phyloP scores from a whole-genome alignment of 2,797 vertebrate species.

The Scyliorhinus canicula region DNA sequence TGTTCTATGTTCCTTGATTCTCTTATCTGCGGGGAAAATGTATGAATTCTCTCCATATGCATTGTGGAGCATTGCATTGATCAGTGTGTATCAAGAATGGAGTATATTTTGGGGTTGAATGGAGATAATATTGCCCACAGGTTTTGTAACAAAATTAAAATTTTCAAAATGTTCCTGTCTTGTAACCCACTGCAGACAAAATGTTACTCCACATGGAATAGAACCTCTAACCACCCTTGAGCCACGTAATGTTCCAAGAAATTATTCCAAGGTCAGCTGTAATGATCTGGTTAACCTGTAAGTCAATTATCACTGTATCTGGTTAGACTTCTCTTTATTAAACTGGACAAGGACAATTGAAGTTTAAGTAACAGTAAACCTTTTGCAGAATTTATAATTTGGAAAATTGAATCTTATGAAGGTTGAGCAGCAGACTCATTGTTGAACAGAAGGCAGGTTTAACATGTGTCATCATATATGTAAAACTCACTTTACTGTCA shows the following conservation, averaged over 20 bases:
- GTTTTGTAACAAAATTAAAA: neutral
- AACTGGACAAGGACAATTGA: neutral
- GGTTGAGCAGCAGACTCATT: neutral
- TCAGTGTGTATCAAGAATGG: neutral
- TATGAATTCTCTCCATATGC: neutral
- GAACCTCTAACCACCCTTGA: neutral
- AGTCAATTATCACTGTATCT: neutral
- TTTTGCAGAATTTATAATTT: neutral
- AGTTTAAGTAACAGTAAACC: neutral
- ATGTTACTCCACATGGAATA: neutral
- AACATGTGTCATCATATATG: neutral
- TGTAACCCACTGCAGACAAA: neutral
- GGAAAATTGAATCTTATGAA: neutral
- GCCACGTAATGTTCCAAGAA: neutral
- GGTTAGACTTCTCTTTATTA: slow-evolving; percentile 13
- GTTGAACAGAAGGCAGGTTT: neutral
- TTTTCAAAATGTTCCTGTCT: neutral
- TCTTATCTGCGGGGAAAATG: neutral
- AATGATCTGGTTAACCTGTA: neutral
- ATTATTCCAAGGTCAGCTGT: neutral
- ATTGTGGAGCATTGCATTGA: neutral
- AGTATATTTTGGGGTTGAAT: neutral
- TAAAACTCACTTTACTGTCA: neutral
- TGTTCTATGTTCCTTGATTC: neutral
- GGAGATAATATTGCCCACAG: neutral